Evolutionary conservation across 1,140 invertebrate species (phyloP).

Genomic region (Sycophaga agraensis): DNA sequence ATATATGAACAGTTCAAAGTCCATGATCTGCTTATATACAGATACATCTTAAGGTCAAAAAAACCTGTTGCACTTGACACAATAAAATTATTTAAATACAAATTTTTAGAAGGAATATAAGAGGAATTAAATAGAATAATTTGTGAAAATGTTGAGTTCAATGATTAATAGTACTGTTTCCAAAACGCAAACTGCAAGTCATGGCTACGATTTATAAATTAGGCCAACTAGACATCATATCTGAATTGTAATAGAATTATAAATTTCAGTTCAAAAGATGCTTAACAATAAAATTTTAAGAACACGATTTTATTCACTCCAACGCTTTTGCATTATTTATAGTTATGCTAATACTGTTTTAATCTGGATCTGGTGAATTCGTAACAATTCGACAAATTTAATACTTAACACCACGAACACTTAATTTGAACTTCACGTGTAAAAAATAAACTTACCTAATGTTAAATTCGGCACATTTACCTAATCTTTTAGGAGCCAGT

Average conservation of each 20-base stretch:
- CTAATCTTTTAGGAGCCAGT: slow-evolving; percentile 25
- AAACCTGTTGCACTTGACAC: background rate
- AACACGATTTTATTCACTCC: background rate
- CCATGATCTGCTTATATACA: background rate
- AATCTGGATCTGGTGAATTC: background rate
- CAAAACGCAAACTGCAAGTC: background rate
- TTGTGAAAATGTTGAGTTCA: background rate
- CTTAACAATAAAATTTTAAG: background rate
- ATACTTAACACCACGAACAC: background rate
- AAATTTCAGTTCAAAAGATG: background rate
- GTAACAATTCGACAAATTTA: background rate
- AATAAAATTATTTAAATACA: background rate
- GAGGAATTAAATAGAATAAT: too few species aligned
- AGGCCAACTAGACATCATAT: too few species aligned
- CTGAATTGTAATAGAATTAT: background rate
- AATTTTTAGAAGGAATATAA: too few species aligned
- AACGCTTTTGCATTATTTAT: background rate
- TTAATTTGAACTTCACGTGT: background rate
- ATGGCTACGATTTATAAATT: too few species aligned
- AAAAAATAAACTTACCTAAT: slow-evolving; percentile 31
- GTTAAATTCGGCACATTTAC: slow-evolving; percentile 33
- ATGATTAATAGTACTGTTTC: background rate
- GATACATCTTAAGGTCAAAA: background rate
- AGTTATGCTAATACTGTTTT: background rate
- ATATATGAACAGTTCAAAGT: background rate